A percentile compares a stretch with the other conserved stretches of the same genome.
phyloP scores from a whole-genome alignment of 2,888 invertebrate genomes.

The Clostera curtula region DNA sequence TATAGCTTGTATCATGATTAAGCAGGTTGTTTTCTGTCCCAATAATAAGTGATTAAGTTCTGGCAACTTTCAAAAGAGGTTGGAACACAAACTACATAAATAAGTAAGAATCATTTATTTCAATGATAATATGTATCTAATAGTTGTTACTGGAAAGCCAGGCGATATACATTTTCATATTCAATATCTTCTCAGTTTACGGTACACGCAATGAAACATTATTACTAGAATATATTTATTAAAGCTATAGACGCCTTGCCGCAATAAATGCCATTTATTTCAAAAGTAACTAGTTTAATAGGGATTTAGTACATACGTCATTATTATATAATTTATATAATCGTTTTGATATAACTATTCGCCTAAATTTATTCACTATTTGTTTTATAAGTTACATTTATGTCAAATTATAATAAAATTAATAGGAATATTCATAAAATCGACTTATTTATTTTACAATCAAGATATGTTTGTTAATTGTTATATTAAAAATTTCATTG shows the following conservation, averaged over 20 bases:
- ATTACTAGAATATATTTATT: constrained; percentile 25
- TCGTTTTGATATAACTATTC: constrained; percentile 36
- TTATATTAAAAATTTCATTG: too few relatives aligned
- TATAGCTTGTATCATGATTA: too few relatives aligned
- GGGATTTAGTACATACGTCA: too few relatives aligned
- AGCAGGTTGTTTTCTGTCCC: too few relatives aligned
- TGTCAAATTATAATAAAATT: constrained; percentile 11
- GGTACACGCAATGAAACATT: constrained; percentile 21
- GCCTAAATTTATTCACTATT: constrained; percentile 28
- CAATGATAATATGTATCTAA: constrained; percentile 44
- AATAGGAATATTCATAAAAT: neutral
- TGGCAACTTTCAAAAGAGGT: constrained; percentile 1
- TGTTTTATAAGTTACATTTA: constrained; percentile 12
- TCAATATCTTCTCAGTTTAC: constrained; percentile 20
- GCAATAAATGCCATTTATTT: constrained; percentile 26
- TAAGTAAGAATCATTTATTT: constrained; percentile 35
- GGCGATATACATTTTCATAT: constrained; percentile 36
- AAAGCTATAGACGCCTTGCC: constrained; percentile 44
- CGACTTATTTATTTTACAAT: neutral
- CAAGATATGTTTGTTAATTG: constrained; percentile 15
- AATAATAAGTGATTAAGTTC: too few relatives aligned
- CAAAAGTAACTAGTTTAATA: constrained; percentile 19
- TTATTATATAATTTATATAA: too few relatives aligned
- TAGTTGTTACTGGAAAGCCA: constrained; percentile 46
- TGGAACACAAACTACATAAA: constrained; percentile 5